Evolutionary conservation across 2,888 invertebrate species (phyloP).

Genomic region (Tachina fera): DNA sequence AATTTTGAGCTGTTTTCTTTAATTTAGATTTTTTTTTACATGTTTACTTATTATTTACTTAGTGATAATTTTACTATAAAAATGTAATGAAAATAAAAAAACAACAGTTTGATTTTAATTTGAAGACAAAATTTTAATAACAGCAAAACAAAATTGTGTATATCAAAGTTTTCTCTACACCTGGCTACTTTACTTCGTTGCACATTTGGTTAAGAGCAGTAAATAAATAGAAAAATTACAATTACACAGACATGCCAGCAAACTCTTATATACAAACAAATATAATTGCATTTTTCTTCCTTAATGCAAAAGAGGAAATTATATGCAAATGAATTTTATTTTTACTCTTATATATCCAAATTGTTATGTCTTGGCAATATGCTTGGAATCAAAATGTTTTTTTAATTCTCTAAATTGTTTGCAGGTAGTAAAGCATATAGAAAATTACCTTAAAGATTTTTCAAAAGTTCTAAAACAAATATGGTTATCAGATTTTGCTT

Average conservation of each 20-base stretch:
- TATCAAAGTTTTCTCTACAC: constrained; percentile 51
- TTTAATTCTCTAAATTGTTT: constrained; percentile 36
- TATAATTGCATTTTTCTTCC: constrained; percentile 12
- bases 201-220: constrained; percentile 25
- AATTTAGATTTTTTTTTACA: too few species aligned
- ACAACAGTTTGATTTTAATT: constrained; percentile 38
- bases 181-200: constrained; percentile 55
- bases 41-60: constrained; percentile 2
- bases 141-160: constrained; percentile 60
- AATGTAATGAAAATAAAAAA: constrained; percentile 23
- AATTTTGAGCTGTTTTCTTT: too few species aligned
- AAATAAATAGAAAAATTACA: constrained; percentile 14
- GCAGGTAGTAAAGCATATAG: constrained; percentile 49
- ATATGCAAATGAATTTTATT: constrained; percentile 36
- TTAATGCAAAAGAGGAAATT: constrained; percentile 23
- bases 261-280: constrained; percentile 6
- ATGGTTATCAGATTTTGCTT: constrained; percentile 48
- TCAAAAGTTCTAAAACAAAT: constrained; percentile 17
- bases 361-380: neutral
- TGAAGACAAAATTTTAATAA: constrained; percentile 44
- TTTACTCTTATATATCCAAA: neutral
- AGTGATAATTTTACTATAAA: constrained; percentile 18
- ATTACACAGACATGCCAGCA: constrained; percentile 51
- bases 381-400: constrained; percentile 45
- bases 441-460: constrained; percentile 60